phyloP scores from a whole-genome alignment of 1,140 invertebrate genomes.

The Cheumatopsyche charites region DNA sequence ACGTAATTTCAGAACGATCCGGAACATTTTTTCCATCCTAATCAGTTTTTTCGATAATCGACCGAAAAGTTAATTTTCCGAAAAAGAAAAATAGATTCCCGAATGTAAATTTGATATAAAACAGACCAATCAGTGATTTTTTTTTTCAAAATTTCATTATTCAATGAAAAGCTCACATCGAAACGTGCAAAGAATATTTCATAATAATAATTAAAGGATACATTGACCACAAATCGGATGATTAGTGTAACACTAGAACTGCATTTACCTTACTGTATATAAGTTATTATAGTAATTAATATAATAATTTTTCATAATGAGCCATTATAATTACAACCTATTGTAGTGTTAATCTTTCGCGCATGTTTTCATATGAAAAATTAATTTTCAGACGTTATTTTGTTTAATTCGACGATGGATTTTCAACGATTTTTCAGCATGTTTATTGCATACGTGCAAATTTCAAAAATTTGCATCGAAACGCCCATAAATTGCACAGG shows the following conservation, averaged over 20 bases:
- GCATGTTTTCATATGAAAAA: constrained; percentile 6
- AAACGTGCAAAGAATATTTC: no score
- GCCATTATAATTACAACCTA: constrained; percentile 38
- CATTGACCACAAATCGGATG: constrained; percentile 22
- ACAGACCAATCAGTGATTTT: background rate
- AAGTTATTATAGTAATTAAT: constrained; percentile 34
- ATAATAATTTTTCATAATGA: constrained; percentile 37
- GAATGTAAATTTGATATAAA: no score
- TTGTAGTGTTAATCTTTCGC: constrained; percentile 38
- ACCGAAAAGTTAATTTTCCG: background rate
- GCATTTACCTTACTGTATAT: constrained; percentile 35
- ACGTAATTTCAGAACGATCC: constrained; percentile 11
- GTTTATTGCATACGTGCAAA: background rate
- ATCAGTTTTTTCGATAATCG: background rate
- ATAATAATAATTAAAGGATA: background rate
- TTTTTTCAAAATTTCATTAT: background rate
- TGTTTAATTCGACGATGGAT: no score
- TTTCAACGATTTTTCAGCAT: no score
- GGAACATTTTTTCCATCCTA: background rate
- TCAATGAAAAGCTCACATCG: no score
- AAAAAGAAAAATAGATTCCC: background rate
- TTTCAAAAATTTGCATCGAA: constrained; percentile 33
- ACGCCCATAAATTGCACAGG: constrained; percentile 25
- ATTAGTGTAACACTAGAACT: constrained; percentile 38
- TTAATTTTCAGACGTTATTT: background rate